Percentiles rank a stretch among this genome's conserved stretches.
Conservation (phyloP, 2,113 vertebrate species). For the Myiagra hebetior region DNA sequence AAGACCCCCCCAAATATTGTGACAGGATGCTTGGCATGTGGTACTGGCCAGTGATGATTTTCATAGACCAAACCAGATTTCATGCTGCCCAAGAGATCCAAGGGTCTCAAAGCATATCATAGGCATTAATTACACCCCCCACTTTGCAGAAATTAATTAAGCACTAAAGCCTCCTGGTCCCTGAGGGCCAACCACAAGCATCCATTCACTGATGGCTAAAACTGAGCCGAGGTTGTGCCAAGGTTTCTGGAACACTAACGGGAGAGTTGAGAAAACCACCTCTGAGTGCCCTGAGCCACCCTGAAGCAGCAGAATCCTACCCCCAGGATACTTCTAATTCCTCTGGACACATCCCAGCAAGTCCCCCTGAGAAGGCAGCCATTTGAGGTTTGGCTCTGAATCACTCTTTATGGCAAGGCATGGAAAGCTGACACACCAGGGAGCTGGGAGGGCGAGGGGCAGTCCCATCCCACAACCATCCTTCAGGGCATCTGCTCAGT, state of each 20-base stretch:
- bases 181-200: not conserved
- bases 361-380: not conserved
- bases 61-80: not conserved
- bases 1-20: not conserved
- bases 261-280: not conserved
- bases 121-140: not conserved
- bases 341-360: not conserved
- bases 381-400: not conserved
- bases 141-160: conserved; percentile 6
- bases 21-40: fast-evolving
- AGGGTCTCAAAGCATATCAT: not conserved
- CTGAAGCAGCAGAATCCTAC: fast-evolving
- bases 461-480: not conserved
- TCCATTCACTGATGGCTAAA: not conserved
- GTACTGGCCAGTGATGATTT: not conserved
- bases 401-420: not conserved
- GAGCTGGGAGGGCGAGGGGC: not conserved
- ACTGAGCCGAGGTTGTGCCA: fast-evolving
- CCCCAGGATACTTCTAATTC: not conserved
- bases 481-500: fast-evolving
- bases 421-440: not conserved
- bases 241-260: not conserved
- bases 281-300: fast-evolving
- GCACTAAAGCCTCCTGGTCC: not conserved
- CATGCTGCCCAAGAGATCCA: not conserved